Evolutionary conservation across 2,888 invertebrate species (phyloP), one percentile per base, ranked within the genome.

Genomic region (Spodoptera littoralis): DNA sequence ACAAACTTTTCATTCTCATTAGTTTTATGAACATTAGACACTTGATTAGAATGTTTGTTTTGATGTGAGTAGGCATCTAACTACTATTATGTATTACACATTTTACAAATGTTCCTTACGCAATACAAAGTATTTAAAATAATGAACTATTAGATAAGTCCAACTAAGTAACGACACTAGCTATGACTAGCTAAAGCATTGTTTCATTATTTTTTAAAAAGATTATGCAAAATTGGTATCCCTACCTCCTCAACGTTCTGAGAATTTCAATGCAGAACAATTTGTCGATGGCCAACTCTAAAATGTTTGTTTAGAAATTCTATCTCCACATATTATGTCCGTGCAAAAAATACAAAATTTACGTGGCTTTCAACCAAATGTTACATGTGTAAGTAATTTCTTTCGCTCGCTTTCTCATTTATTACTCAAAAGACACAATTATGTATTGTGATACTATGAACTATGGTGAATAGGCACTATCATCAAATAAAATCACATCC

Each of bases 321-420:
- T 76, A 73, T 70, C 69, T 70, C 62, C 2, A 36, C 36, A 36
- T 36, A 68, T 72, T 77, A 73, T 76, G 75, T 76, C 77, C 70
- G 72, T 76, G 63, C 70, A 76, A 77, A 75, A 58, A 61, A 77
- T 62, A 66, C 75, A 77, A 76, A 53, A 80, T 80, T 83, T 68
- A 68, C 70, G 64, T 70, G 66, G 72, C 68, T 77, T 80, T 79
- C 72, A 76, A 75, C 74, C 77, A 82, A 83, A 84, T 80, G 79
- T 76, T 77, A 76, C 72, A 74, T 76, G 69, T 36, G 36, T 36
- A 36, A 36, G 36, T 76, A 75, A 80, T 84, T 77, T 81, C 72
- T 79, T 73, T 77, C 74, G 69, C 85, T 85, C 74, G 69, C 85
- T 85, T 86, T 84, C 84, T 82, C 77, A 73, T 76, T 27, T 27